Evolutionary conservation across 2,888 invertebrate genomes (phyloP), one percentile per base, ranked within the genome.

Genomic region (Drosophila limbata): DNA sequence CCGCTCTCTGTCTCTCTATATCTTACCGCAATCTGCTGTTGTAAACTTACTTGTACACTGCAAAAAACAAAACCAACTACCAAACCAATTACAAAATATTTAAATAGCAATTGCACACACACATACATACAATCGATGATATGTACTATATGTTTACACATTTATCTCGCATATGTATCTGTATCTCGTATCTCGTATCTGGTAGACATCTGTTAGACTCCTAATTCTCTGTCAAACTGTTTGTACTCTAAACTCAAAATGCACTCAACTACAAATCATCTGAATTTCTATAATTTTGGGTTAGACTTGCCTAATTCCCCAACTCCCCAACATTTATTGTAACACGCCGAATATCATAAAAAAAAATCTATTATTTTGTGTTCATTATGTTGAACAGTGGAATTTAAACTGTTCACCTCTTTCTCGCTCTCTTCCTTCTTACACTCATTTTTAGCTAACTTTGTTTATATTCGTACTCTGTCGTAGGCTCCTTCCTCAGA

Each of bases 21-120:
- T 62, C 17, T 59, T 67, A 42, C 42, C 57, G 25, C 64, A 31
- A 48, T 33, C 45, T 55, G 55, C 57, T 62, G 44, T 57, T 65
- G 50, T 72, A 47, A 65, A 65, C 65, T 52, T 45, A 57, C 45
- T 56, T n/a, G 56, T 69, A 66, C 69, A 66, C 63, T 66, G 48
- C 40, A 56, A 69, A 57, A 69, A 45, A 50, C 1, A 59, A 48
- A 40, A 47, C 37, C 17, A 40, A 65, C 31, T 48, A 33, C 48
- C 45, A 47, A 47, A 47, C 42, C 11, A 47, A 71, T 45, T 17
- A 39, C 62, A 63, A 44, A 44, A 19, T 40, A 59, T 28, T 44
- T 53, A 60, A 37, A 37, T n/a, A n/a, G 37, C 44, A 47, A 45
- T 45, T 51, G 33, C 45, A 51, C 19, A 53, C 59, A 66, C 39